Conservation (phyloP, 2,888 invertebrate species). For the Epicampocera succincta region DNA sequence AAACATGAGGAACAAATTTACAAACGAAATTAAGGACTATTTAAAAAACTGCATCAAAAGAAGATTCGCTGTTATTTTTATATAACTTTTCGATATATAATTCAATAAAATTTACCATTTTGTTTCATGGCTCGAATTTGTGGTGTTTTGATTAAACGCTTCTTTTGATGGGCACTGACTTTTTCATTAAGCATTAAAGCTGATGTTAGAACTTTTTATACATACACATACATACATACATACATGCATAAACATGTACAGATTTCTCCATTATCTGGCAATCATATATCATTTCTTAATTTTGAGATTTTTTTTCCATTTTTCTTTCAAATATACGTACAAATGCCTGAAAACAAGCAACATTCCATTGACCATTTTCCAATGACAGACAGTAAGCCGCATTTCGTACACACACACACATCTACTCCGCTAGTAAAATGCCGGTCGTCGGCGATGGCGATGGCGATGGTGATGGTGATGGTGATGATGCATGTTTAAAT, state of each 20-base stretch:
- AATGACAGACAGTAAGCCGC: conserved; percentile 72
- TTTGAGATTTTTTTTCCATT: conserved; percentile 43
- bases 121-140: too few relatives aligned
- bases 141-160: too few relatives aligned
- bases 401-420: conserved; percentile 22
- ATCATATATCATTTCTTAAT: conserved; percentile 11
- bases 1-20: too few relatives aligned
- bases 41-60: too few relatives aligned
- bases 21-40: too few relatives aligned
- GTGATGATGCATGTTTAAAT: conserved; percentile 68
- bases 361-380: conserved; percentile 80
- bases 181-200: background rate
- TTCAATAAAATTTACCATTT: too few relatives aligned
- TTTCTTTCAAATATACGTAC: conserved; percentile 43
- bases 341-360: conserved; percentile 76
- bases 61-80: too few relatives aligned
- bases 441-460: conserved; percentile 54
- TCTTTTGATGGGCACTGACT: background rate
- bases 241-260: background rate
- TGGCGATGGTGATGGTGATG: conserved; percentile 60
- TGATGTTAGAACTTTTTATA: background rate
- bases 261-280: conserved; percentile 18
- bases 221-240: too few relatives aligned
- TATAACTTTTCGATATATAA: too few relatives aligned
- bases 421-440: conserved; percentile 50